Evolutionary conservation across 2,113 vertebrate genomes (phyloP).

Genomic region (Alethe diademata): DNA sequence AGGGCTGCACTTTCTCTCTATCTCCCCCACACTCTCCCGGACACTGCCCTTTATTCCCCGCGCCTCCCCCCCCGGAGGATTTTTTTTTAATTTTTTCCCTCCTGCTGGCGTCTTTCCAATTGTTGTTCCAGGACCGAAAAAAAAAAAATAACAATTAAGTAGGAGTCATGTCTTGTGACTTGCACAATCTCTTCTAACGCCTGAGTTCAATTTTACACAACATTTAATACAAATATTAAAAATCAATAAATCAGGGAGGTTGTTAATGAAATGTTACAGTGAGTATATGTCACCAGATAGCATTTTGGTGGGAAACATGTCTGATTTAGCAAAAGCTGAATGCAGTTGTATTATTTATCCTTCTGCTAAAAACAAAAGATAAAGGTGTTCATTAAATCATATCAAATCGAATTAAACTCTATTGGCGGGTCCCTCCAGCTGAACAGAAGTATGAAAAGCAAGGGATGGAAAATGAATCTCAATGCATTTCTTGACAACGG

Average conservation of each 20-base stretch:
- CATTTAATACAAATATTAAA: conserved; percentile 80
- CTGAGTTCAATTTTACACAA: conserved; percentile 78
- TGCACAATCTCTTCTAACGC: conserved; percentile 75
- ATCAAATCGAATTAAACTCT: conserved; percentile 54
- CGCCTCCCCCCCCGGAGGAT: background rate
- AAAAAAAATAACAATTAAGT: conserved; percentile 78
- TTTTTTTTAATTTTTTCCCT: background rate
- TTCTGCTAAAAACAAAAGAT: conserved; percentile 60
- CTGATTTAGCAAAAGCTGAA: conserved; percentile 66
- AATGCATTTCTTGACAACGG: conserved; percentile 52
- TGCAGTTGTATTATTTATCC: conserved; percentile 23
- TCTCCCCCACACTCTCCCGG: background rate
- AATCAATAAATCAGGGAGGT: conserved; percentile 77
- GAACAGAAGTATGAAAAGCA: conserved; percentile 56
- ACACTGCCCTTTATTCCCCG: background rate
- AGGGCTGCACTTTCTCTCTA: background rate
- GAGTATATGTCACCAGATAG: conserved; percentile 57
- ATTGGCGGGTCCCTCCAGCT: conserved; percentile 56
- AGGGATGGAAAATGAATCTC: conserved; percentile 49
- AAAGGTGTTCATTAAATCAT: conserved; percentile 67
- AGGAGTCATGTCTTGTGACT: conserved; percentile 76
- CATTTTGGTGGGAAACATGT: conserved; percentile 60
- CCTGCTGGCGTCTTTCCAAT: conserved; percentile 64
- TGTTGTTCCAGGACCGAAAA: conserved; percentile 72
- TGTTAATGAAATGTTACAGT: conserved; percentile 72